These are phyloP conservation scores for Melitaea athalia DNA, from an alignment of 2,888 invertebrate species.

Conservation along the genomic window DNA sequence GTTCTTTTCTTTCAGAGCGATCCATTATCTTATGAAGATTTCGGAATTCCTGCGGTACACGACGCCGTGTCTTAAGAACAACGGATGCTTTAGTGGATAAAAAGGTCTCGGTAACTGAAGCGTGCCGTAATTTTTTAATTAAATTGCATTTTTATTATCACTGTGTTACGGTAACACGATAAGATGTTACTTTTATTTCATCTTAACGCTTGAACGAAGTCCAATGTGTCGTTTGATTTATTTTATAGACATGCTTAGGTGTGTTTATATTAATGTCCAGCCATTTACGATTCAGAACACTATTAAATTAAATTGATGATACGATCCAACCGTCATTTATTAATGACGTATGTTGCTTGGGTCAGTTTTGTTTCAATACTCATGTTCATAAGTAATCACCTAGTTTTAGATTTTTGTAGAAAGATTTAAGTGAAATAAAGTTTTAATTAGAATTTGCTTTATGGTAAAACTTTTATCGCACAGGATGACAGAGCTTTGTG, in stretches of 20 bases:
- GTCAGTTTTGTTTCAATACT: not conserved
- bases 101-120: constrained; percentile 32
- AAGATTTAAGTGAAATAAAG: too few relatives aligned
- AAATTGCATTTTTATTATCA: constrained; percentile 27
- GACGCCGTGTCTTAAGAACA: constrained; percentile 42
- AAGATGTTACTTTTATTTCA: not conserved
- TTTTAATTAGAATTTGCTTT: too few relatives aligned
- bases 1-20: constrained; percentile 79
- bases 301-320: not conserved
- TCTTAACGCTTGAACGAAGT: not conserved
- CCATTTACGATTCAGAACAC: not conserved
- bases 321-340: not conserved
- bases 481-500: too few relatives aligned
- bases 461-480: too few relatives aligned
- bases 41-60: constrained; percentile 78
- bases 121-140: constrained; percentile 37
- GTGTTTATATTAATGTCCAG: not conserved
- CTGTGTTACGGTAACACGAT: not conserved
- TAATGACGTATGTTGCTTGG: not conserved
- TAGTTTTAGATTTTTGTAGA: too few relatives aligned
- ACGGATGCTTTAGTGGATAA: constrained; percentile 42
- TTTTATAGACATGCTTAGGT: not conserved
- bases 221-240: not conserved
- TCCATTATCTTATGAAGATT: constrained; percentile 82
- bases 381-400: too few relatives aligned